These are phyloP conservation scores for Watsonalla cultraria DNA, from an alignment of 2,888 invertebrate genomes.

Conservation along the genomic window DNA sequence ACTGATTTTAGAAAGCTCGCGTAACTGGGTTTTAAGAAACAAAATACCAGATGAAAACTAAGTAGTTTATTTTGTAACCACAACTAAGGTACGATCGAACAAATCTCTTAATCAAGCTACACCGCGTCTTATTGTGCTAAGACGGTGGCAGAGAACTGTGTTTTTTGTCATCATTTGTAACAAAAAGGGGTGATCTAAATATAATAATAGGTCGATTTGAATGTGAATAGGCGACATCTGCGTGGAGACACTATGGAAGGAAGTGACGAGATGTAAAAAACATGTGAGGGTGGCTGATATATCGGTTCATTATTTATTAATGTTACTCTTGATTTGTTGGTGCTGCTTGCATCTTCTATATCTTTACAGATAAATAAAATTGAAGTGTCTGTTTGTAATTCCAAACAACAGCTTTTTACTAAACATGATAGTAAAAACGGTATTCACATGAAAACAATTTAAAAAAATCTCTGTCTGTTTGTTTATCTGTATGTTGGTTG, in stretches of 20 bases:
- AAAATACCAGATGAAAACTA: too few species aligned
- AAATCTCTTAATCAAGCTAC: neutral
- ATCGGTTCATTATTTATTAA: slow-evolving; percentile 19
- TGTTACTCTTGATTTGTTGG: slow-evolving; percentile 10
- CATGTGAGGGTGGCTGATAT: slow-evolving; percentile 41
- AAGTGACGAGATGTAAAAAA: slow-evolving; percentile 52
- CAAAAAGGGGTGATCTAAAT: slow-evolving; percentile 51
- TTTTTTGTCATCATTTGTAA: neutral
- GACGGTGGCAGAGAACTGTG: slow-evolving; percentile 1
- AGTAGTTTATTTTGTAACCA: too few species aligned
- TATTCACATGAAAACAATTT: too few species aligned
- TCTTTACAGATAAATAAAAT: too few species aligned
- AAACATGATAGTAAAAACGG: too few species aligned
- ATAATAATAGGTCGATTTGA: slow-evolving; percentile 61
- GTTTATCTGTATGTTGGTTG: too few species aligned
- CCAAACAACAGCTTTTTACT: too few species aligned
- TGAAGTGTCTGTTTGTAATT: too few species aligned
- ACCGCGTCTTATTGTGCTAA: neutral
- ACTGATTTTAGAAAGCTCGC: too few species aligned
- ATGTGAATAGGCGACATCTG: slow-evolving; percentile 62
- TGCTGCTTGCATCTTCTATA: too few species aligned
- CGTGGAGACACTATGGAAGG: slow-evolving; percentile 44
- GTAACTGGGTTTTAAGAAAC: too few species aligned
- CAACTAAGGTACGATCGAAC: neutral
- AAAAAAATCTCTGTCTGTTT: too few species aligned